phyloP scores from a whole-genome alignment of 2,113 vertebrate species.

The Gallinago undulata region DNA sequence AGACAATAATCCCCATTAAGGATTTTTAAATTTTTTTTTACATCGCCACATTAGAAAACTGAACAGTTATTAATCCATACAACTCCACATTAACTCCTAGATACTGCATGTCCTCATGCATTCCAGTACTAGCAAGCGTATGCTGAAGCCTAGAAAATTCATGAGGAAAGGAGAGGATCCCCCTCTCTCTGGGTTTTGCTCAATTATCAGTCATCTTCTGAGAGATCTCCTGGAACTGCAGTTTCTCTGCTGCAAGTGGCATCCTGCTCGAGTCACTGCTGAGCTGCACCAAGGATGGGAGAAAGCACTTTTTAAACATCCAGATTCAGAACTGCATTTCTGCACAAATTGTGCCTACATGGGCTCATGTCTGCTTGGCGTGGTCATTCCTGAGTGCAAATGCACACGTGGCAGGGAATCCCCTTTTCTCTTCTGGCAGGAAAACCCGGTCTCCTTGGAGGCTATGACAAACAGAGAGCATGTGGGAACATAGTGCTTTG shows the following conservation, averaged over 20 bases:
- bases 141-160: neutral
- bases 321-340: neutral
- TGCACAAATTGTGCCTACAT: neutral
- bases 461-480: neutral
- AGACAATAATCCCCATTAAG: constrained; percentile 54
- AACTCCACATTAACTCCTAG: constrained; percentile 12
- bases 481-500: neutral
- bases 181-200: constrained; percentile 4
- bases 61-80: constrained; percentile 33
- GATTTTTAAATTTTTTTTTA: neutral
- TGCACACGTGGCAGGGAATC: neutral
- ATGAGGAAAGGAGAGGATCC: neutral
- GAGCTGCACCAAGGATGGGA: neutral
- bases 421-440: neutral
- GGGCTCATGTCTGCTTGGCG: neutral
- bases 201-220: neutral
- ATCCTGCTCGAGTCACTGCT: neutral
- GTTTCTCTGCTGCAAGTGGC: neutral
- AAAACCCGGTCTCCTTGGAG: neutral
- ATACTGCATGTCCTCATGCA: neutral
- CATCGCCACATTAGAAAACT: neutral
- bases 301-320: neutral
- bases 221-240: neutral
- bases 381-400: neutral
- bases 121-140: neutral